Base-by-base conservation (phyloP, 1,140 invertebrate species). In the Armadillidium nasatum region DNA sequence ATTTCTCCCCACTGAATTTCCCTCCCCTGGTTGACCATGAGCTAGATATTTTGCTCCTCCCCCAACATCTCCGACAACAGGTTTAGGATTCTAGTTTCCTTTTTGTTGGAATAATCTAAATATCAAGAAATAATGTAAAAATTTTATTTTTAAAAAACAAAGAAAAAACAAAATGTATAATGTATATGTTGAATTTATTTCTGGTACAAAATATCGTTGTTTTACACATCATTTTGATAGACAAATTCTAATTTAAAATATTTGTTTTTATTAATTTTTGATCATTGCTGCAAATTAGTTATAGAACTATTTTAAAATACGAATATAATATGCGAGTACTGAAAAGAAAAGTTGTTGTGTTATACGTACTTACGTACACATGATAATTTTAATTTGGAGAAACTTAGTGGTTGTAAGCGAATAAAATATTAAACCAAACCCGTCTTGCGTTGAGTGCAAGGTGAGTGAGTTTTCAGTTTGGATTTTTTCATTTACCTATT, bases 51-150 rank as follows among this genome's bases (percentile, higher is more conserved):
- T 33, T 33, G 33, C 33, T 33, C 33, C 50, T 19, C 19, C 50
- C 50, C 50, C 50, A 60, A 60, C 19, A 60, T 60, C 50, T 60
- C 50, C 7, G 50, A 60, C 50, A 60, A 60, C 50, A 60, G 50
- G 50, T 60, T 60, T 60, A 60, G 50, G 50, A 60, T 60, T 60
- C 50, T 60, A 60, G 50, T 60, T 60, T 60, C 50, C 50, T 60
- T 60, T 60, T 60, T 60, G 50, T 7, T 19, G 50, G 11, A 15
- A 19, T 19, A 60, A 60, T 15, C 3, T 13, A 15, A 19, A 60
- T 60, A 60, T 15, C 11, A 60, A 60, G 11, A 60, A 60, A 60
- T 60, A 15, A 19, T 60, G 19, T 60, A 60, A 15, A 60, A 15
- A 60, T 60, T 60, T 60, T 60, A 60, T n/a, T n/a, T n/a, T n/a